These are phyloP conservation scores for Recurvirostra avosetta DNA, from an alignment of 2,113 vertebrate genomes.

Conservation along the genomic window DNA sequence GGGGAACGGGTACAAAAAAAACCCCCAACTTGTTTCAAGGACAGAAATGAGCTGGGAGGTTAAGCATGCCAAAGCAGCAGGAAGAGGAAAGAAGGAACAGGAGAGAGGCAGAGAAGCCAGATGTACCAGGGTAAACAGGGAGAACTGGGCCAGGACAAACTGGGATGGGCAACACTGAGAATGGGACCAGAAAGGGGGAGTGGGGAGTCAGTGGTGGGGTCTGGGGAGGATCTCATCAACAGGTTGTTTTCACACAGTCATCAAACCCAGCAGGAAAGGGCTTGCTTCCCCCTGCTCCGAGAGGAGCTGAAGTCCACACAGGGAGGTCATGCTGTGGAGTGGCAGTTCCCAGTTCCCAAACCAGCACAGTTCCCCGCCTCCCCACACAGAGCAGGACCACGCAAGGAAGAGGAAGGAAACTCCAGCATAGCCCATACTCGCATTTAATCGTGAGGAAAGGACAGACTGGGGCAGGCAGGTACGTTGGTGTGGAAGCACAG, in stretches of 20 bases:
- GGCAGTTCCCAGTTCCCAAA: background rate
- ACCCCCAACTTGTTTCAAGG: background rate
- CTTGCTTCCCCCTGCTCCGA: background rate
- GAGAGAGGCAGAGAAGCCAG: background rate
- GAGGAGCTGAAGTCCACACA: background rate
- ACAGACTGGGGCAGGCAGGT: conserved; percentile 22
- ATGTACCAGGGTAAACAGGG: background rate
- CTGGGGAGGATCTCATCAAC: background rate
- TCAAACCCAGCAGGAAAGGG: background rate
- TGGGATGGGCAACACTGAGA: background rate
- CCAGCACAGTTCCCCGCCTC: background rate
- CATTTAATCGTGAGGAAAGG: conserved; percentile 49
- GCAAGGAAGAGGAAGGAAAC: conserved; percentile 23
- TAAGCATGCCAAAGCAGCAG: background rate
- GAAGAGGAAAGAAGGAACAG: background rate
- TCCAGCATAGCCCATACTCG: conserved; percentile 11
- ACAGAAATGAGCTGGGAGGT: background rate
- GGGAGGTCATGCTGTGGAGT: background rate
- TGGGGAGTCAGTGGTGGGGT: background rate
- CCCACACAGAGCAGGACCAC: background rate
- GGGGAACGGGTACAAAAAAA: background rate
- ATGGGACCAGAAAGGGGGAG: background rate
- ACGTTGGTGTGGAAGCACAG: conserved; percentile 39
- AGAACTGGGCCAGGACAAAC: background rate
- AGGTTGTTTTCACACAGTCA: background rate